Evolutionary conservation across 2,113 vertebrate genomes (phyloP), one percentile per base, ranked within the genome.

Genomic region (Hystrix cristata): DNA sequence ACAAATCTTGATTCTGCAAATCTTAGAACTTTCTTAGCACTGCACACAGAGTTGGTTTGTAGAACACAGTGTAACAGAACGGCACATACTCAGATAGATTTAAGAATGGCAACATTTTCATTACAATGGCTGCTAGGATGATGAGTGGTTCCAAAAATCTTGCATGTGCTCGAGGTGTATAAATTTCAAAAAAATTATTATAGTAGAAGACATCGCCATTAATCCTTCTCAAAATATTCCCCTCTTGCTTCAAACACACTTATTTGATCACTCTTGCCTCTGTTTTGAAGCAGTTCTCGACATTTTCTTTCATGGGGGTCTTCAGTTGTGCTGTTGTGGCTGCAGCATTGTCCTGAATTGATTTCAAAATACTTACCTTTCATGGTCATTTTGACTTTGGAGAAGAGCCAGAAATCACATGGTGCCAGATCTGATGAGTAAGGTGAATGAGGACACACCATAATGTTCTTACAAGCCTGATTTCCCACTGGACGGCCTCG

Each of bases 1-100:
- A 78, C 95, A 92, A 95, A 80, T 27, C 91, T 1, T 21, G n/a
- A 83, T 84, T 67, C 72, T 51, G 46, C 31, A 94, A 87, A 89
- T n/a, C 25, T 34, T n/a, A 43, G 15, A 46, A 38, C 78, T 96
- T 96, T 95, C 81, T 96, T 60, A 85, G 34, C 19, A 80, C 51
- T 27, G 83, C 1, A n/a, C 19, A 65, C 1, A 31, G 92, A 57
- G 7, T 27, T 81, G 19, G 38, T 82, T 43, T 85, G 55, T 89
- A 84, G 5, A 91, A 79, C 11, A 88, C 57, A 43, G 38, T 72
- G 19, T 48, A 79, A 80, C 31, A 51, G 60, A 92, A 83, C 6
- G 48, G n/a, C 34, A 81, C 15, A 69, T 55, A 43, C 5, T 34
- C n/a, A 31, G 79, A 8, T 90, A 18, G 34, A 95, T 43, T 82